phyloP scores from a whole-genome alignment of 92 coral and sea anemone species.

The Epizoanthus illoricatus region DNA sequence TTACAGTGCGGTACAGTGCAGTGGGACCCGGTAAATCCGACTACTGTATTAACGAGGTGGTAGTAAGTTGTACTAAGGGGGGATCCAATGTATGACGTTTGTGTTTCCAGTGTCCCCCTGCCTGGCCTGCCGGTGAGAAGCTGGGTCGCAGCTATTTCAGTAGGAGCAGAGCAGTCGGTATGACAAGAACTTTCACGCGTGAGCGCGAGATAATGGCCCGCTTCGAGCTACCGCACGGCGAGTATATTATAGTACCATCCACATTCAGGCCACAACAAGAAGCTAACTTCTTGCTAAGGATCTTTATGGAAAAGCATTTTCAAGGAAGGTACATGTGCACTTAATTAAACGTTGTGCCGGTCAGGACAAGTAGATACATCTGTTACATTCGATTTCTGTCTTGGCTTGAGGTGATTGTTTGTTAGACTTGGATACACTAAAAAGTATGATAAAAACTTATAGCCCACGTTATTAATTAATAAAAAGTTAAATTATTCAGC shows the following conservation, averaged over 20 bases:
- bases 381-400: too few relatives aligned
- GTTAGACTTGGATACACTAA: too few relatives aligned
- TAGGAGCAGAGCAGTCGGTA: conserved; percentile 11
- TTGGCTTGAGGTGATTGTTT: too few relatives aligned
- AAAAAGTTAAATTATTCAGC: too few relatives aligned
- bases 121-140: conserved; percentile 20
- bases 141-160: conserved; percentile 14
- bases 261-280: conserved; percentile 30
- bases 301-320: conserved; percentile 22
- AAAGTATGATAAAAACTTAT: too few relatives aligned
- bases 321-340: conserved; percentile 6
- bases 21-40: too few relatives aligned
- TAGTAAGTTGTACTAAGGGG: too few relatives aligned
- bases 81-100: neutral
- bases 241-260: conserved; percentile 17
- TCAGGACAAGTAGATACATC: too few relatives aligned
- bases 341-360: too few relatives aligned
- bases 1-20: neutral
- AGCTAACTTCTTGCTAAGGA: conserved; percentile 16
- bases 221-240: conserved; percentile 21
- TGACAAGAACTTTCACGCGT: conserved; percentile 11
- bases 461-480: too few relatives aligned
- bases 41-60: too few relatives aligned
- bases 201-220: conserved; percentile 13
- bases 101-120: conserved; percentile 20